Percentiles rank a stretch among this genome's conserved stretches.
Evolutionary conservation across 1,140 invertebrate species (phyloP).

Genomic region (Ceratoteleas bidentatus): DNA sequence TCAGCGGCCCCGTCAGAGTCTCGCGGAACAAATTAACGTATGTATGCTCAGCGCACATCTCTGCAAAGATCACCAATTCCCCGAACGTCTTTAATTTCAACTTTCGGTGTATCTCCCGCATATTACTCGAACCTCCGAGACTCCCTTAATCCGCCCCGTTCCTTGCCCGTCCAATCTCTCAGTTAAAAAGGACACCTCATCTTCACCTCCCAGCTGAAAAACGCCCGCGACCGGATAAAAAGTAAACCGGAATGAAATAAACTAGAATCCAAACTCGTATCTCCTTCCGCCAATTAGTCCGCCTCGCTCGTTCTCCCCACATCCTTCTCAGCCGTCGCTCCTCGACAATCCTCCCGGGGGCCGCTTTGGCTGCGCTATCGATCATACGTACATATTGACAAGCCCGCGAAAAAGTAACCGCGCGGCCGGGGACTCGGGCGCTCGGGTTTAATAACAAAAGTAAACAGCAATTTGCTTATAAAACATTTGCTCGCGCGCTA

Average conservation of each 20-base stretch:
- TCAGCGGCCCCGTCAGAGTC: neutral
- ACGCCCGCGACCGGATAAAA: too few species aligned
- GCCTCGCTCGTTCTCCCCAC: too few species aligned
- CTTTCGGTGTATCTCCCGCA: neutral
- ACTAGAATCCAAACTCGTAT: neutral
- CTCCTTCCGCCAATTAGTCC: too few species aligned
- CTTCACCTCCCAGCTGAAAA: too few species aligned
- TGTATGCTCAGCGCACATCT: neutral
- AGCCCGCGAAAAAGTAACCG: neutral
- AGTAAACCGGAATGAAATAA: neutral
- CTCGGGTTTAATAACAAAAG: neutral
- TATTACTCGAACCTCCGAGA: too few species aligned
- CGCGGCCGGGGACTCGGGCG: neutral
- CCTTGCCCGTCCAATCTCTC: too few species aligned
- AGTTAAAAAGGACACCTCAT: too few species aligned
- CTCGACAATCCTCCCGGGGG: neutral
- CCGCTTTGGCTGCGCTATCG: neutral
- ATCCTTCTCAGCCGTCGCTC: neutral
- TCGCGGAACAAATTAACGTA: constrained; percentile 1
- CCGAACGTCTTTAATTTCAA: neutral
- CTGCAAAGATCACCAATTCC: neutral
- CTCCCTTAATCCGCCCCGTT: too few species aligned
- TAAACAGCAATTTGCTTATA: constrained; percentile 25
- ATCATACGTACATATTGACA: constrained; percentile 15
- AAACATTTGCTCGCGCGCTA: constrained; percentile 3